Conservation (phyloP, 2,888 invertebrate genomes). For the Frankliniella intonsa region DNA sequence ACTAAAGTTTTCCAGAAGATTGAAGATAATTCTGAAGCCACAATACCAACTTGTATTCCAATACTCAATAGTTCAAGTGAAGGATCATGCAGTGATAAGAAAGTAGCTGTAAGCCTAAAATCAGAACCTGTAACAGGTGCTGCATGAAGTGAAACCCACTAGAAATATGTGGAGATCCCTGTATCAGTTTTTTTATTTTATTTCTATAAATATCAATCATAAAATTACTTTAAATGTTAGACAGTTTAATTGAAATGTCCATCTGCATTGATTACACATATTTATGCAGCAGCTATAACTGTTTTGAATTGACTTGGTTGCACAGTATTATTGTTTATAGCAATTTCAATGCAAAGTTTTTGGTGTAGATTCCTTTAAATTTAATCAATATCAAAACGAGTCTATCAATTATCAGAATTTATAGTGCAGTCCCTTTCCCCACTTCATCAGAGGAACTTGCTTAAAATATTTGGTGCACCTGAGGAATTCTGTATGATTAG, state of each 20-base stretch:
- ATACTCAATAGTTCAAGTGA: background rate
- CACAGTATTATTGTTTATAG: too few relatives aligned
- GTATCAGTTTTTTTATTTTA: background rate
- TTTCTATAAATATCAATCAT: background rate
- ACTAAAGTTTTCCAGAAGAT: background rate
- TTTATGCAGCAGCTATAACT: background rate
- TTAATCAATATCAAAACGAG: too few relatives aligned
- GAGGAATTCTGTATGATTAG: too few relatives aligned
- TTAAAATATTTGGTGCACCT: too few relatives aligned
- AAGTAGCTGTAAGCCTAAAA: background rate
- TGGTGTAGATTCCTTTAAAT: background rate
- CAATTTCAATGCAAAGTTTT: background rate
- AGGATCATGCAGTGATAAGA: conserved; percentile 1
- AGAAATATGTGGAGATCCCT: background rate
- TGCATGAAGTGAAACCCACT: background rate
- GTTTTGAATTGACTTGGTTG: too few relatives aligned
- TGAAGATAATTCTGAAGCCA: background rate
- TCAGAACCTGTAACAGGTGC: conserved; percentile 11
- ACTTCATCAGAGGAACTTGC: too few relatives aligned
- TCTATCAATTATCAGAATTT: too few relatives aligned
- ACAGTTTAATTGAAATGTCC: background rate
- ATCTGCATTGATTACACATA: background rate
- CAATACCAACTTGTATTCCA: background rate
- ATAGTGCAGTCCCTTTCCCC: too few relatives aligned
- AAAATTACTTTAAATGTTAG: background rate